Base-by-base conservation (phyloP, 2,888 invertebrate species). In the Drosophila mettleri region DNA sequence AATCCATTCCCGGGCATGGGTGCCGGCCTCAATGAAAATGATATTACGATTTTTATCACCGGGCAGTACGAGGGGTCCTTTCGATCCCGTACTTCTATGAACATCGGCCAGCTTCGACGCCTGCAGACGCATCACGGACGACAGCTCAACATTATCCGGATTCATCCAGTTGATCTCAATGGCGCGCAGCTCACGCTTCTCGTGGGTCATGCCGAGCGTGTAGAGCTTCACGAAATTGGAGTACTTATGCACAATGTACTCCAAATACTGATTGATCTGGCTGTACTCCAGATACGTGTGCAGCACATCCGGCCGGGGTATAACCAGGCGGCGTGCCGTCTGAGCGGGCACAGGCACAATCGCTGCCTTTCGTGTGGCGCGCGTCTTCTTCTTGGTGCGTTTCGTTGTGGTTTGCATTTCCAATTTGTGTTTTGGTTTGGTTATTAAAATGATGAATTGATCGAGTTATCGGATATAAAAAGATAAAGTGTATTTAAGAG, bases 1-100 rank as follows among this genome's bases (percentile, higher is more conserved):
- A 48, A 95, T 94, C 95, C 95, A 95, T 90, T 95, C 95, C 0
- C 95, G 93, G 0, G 95, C 95, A 89, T 95, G 95, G 2, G 92
- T 91, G 14, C 92, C 92, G 8, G 90, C 92, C 70, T 92, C 92
- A 46, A 92, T 92, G 38, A 92, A 90, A 2, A 92, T 84, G 31
- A 90, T 83, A 60, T 91, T 89, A 24, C 90, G 80, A 45, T 69
- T 43, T 6, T 53, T 67, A 0, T 80, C 77, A 2, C 78, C 71
- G 12, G 67, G 34, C n/a, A 57, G 7, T 9, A 72, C 73, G 33
- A 38, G 20, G 1, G 62, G 75, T 3, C 48, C 66, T 1, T 66
- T 63, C 0, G 52, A 49, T 2, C 53, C 55, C 8, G n/a, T 14
- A 6, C 14, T 51, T n/a, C 38, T 55, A 2, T 53, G 27, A 1